Evolutionary conservation across 2,888 invertebrate genomes (phyloP), one percentile per base, ranked within the genome.

Genomic region (Melieria picta): DNA sequence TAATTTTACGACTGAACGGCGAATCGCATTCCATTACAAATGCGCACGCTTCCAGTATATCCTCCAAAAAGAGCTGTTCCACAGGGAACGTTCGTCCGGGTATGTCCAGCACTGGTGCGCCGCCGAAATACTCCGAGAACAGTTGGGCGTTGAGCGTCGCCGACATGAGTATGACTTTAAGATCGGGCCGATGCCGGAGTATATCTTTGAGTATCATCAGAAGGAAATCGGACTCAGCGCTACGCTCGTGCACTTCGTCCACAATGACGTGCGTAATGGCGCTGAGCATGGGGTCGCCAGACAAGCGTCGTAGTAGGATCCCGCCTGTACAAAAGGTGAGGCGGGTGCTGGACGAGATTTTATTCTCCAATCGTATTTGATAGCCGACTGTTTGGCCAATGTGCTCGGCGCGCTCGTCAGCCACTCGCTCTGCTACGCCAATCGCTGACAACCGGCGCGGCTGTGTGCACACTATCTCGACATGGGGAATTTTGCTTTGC

Each of bases 281-380:
- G 45, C 90, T 89, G 45, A 97, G 84, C 7, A 91, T 88, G 0
- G 93, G 92, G 81, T 96, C 95, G 55, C 93, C 91, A 79, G 95
- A 93, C 58, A 98, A 86, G 65, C 96, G 90, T 60, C 97, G 89
- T 57, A 98, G 85, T 64, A 98, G 86, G 65, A 98, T 97, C 66
- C 98, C 98, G 3, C 95, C 97, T 0, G 98, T 98, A 83, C 98
- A 98, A 87, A 97, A 98, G 4, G 93, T 93, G 11, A 98, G 88
- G 4, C 97, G 89, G 0, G 98, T 98, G 83, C 89, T 89, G 0
- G 89, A 87, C 0, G 94, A 94, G 5, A 93, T 88, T 88, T 93
- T 94, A 80, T 91, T 94, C 84, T 94, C 94, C 71, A 95, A 85
- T 68, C 94, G 89, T 76, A 94, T 94, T 89, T 94, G 91, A 78